A percentile compares a stretch with the other conserved stretches of the same genome.
These are phyloP conservation scores for Oscheius sp. DNA, from an alignment of 2,888 invertebrate species.

Conservation along the genomic window DNA sequence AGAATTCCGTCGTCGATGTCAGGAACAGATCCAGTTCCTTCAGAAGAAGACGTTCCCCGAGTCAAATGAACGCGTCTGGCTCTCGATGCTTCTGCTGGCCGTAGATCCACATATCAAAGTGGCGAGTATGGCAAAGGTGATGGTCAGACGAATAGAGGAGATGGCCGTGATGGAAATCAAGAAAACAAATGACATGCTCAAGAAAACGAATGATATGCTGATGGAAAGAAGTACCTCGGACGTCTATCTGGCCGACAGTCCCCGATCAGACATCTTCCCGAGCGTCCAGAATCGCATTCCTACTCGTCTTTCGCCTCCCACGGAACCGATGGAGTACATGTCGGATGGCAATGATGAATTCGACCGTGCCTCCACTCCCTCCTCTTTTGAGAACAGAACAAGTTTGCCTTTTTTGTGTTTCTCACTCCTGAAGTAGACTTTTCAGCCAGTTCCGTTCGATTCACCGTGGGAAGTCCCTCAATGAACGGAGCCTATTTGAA, in stretches of 20 bases:
- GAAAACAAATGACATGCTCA: conserved; percentile 1
- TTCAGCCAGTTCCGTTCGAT: conserved; percentile 23
- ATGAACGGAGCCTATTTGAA: not conserved
- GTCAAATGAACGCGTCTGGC: conserved; percentile 90
- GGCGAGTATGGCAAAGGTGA: conserved; percentile 81
- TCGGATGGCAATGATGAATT: conserved; percentile 6
- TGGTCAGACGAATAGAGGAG: conserved; percentile 77
- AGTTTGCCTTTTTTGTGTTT: not conserved
- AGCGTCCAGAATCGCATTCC: no score
- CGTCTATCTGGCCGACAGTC: not conserved
- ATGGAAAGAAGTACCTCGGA: conserved; percentile 7
- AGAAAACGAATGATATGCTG: conserved; percentile 15
- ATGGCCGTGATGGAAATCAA: conserved; percentile 17
- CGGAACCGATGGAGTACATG: not conserved
- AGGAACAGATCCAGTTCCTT: conserved; percentile 51
- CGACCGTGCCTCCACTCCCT: conserved; percentile 16
- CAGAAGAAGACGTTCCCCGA: conserved; percentile 69
- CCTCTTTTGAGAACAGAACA: conserved; percentile 1
- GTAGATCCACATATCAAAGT: conserved; percentile 86
- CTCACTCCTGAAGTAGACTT: not conserved
- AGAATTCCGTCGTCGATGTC: conserved; percentile 40
- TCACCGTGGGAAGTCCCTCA: conserved; percentile 36
- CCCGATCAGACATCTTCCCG: no score
- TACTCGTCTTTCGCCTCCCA: conserved; percentile 1
- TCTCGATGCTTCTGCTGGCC: conserved; percentile 83